Evolutionary conservation across 2,113 vertebrate genomes (phyloP), one percentile per base, ranked within the genome.

Genomic region (Pao palembangensis): DNA sequence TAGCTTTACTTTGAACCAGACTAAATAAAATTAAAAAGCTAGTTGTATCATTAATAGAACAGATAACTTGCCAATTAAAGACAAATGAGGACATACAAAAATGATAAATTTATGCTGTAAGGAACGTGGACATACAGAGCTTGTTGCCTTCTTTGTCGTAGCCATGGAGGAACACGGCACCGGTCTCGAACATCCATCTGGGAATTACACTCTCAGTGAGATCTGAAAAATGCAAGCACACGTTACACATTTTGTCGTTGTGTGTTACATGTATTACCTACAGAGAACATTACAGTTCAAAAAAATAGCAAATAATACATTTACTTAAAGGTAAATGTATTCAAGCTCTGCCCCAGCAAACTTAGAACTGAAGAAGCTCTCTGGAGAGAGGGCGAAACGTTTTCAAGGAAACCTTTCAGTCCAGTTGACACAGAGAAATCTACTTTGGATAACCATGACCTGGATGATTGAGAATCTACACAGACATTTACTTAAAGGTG

Each of bases 81-180:
- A 8, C 3, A 1, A 38, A 38, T 38, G 34, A 38, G 34, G 8
- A 38, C 8, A 38, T 38, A 38, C 10, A 38, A 38, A 38, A 38
- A 38, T 4, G 20, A 13, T 8, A 15, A 17, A n/a, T 21, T 5
- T 5, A 6, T 47, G 44, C 15, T 16, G n/a, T 16, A 47, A n/a
- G 5, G 15, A 16, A 6, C 2, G 18, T 56, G 41, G 69, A 92
- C 95, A 78, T 92, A 99, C 96, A 94, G 58, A 99, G 86, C 86
- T 98, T 99, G 90, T 95, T 94, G 67, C 95, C 95, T 61, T 99
- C 97, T 86, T 93, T 99, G 88, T 99, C 97, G 6, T 98, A 99
- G 65, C 96, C 97, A 23, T 98, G 95, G 57, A 99, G 94, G 80
- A 90, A 99, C 67, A 95, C 85, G 5, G 93, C 87, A 60, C 97